Conservation (phyloP, 2,113 vertebrate genomes). For the Tachycineta bicolor region DNA sequence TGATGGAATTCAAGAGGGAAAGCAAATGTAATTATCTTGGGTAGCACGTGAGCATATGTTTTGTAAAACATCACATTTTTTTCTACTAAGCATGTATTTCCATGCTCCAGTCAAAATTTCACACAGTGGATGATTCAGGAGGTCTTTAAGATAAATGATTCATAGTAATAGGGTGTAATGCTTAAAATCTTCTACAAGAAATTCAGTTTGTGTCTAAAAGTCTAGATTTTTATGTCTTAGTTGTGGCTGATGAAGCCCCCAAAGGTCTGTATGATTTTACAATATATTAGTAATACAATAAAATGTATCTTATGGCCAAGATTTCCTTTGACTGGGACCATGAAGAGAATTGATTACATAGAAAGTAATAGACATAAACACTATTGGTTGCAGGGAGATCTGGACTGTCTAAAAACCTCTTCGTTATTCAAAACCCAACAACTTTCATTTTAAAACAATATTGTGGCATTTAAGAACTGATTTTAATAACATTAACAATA, state of each 20-base stretch:
- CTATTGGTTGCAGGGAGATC: neutral
- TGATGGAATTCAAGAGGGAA: neutral
- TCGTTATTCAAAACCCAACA: fast-evolving
- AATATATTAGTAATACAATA: neutral
- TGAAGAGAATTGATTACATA: neutral
- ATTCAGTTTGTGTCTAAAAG: neutral
- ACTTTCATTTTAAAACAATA: neutral
- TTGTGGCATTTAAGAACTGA: neutral
- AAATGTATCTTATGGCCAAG: neutral
- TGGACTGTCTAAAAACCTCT: neutral
- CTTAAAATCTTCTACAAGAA: neutral
- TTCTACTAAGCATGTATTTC: neutral
- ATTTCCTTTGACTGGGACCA: neutral
- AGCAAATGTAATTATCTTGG: neutral
- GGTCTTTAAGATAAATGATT: neutral
- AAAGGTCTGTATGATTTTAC: neutral
- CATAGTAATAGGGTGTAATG: neutral
- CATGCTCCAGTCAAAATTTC: neutral
- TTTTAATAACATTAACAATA: neutral
- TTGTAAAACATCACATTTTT: neutral
- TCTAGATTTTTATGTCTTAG: neutral
- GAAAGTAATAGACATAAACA: neutral
- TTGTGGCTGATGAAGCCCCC: neutral
- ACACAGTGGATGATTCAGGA: neutral
- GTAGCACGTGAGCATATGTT: neutral